Conservation (phyloP, 2,113 vertebrate genomes). For the Galbula dea region DNA sequence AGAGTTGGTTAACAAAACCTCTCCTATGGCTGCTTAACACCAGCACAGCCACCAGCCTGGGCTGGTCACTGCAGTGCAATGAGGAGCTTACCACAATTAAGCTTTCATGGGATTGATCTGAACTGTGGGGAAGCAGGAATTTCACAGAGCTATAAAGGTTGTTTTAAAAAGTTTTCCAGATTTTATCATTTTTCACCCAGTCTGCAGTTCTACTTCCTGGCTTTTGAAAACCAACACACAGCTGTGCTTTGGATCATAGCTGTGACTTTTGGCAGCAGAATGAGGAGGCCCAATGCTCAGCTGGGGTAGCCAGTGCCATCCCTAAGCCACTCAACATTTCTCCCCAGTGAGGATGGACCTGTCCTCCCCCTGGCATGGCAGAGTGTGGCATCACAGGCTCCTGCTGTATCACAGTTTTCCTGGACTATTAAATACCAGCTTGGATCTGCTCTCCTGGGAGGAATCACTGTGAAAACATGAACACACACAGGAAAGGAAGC, state of each 20-base stretch:
- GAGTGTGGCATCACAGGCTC: rapidly evolving
- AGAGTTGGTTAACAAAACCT: rapidly evolving
- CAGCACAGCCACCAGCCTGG: not conserved
- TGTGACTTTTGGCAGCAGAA: not conserved
- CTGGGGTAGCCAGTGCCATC: not conserved
- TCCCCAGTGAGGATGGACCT: not conserved
- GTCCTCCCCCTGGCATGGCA: not conserved
- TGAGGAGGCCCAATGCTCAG: not conserved
- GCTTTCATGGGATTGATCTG: not conserved
- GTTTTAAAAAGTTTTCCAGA: conserved; percentile 33
- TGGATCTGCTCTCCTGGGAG: not conserved
- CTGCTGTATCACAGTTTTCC: not conserved
- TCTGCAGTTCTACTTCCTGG: conserved; percentile 38
- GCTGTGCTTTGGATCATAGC: conserved; percentile 27
- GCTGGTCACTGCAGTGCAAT: rapidly evolving
- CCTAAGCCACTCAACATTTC: rapidly evolving
- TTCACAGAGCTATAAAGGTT: not conserved
- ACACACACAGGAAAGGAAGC: not conserved
- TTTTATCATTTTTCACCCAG: conserved; percentile 47
- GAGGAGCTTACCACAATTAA: not conserved
- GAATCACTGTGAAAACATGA: not conserved
- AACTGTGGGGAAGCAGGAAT: conserved; percentile 3
- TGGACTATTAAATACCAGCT: not conserved
- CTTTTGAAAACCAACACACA: not conserved
- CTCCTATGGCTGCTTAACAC: not conserved